Evolutionary conservation across 2,888 invertebrate species (phyloP).

Genomic region (Aethes cnicana): DNA sequence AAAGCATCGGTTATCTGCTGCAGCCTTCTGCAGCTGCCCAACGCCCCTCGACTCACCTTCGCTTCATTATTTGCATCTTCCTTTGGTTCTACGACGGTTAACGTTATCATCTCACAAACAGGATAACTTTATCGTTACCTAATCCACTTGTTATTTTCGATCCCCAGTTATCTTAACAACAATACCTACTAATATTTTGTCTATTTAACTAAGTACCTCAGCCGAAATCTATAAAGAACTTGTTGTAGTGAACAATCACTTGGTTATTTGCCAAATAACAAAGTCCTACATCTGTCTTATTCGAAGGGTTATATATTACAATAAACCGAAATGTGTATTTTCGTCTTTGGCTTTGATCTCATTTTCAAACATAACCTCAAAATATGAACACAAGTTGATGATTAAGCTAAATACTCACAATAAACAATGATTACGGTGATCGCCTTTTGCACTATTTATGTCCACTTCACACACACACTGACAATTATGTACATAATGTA

Average conservation of each 20-base stretch:
- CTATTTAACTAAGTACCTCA: slow-evolving; percentile 15
- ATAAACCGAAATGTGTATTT: slow-evolving; percentile 31
- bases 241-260: slow-evolving; percentile 14
- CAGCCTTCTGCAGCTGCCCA: slow-evolving; percentile 10
- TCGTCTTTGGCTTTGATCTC: slow-evolving; percentile 28
- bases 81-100: too few species aligned
- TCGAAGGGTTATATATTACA: slow-evolving; percentile 17
- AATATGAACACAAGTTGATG: slow-evolving; percentile 50
- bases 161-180: slow-evolving; percentile 8
- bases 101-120: too few species aligned
- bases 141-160: too few species aligned
- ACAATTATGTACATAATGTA: slow-evolving; percentile 67
- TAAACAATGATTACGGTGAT: slow-evolving; percentile 68
- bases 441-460: slow-evolving; percentile 74
- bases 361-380: slow-evolving; percentile 72
- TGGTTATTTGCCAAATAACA: slow-evolving; percentile 32
- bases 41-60: neutral
- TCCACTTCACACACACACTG: slow-evolving; percentile 73
- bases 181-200: slow-evolving; percentile 6
- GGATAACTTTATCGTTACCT: too few species aligned
- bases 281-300: slow-evolving; percentile 21
- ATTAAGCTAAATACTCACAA: slow-evolving; percentile 65
- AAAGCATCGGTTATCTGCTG: too few species aligned
- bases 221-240: slow-evolving; percentile 14
- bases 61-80: slow-evolving; percentile 3